phyloP scores from a whole-genome alignment of 2,113 vertebrate genomes.

The Zootoca vivipara region DNA sequence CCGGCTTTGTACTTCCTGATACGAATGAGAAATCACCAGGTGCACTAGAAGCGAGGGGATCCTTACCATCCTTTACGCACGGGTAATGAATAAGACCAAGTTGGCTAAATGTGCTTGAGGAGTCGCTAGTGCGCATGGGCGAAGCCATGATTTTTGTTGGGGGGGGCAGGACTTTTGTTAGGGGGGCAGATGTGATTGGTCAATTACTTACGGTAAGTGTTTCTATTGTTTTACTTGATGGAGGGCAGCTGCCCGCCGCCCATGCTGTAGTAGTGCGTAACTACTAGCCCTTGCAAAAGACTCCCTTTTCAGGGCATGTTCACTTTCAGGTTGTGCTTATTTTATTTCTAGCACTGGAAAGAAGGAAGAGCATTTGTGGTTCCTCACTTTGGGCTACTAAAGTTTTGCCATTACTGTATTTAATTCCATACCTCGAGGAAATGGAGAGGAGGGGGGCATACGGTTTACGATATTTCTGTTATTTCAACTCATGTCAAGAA shows the following conservation, averaged over 20 bases:
- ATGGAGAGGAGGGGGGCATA: too few relatives aligned
- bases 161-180: too few relatives aligned
- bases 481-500: not conserved
- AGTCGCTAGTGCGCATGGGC: too few relatives aligned
- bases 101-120: not conserved
- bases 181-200: too few relatives aligned
- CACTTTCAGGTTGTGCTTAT: not conserved
- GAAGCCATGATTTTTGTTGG: too few relatives aligned
- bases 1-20: not conserved
- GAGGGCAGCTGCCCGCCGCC: too few relatives aligned
- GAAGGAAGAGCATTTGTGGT: not conserved
- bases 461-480: not conserved
- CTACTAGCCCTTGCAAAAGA: not conserved
- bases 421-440: not conserved
- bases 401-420: not conserved
- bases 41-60: too few relatives aligned
- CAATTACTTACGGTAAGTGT: too few relatives aligned
- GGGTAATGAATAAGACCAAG: not conserved
- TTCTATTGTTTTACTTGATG: too few relatives aligned
- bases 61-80: not conserved
- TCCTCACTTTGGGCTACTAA: not conserved
- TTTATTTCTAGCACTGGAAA: not conserved
- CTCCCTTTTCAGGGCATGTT: not conserved
- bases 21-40: not conserved
- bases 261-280: too few relatives aligned